A percentile compares a stretch with the other conserved stretches of the same genome.
Conservation (phyloP, 1,140 invertebrate genomes). For the Trachelipus rathkii region DNA sequence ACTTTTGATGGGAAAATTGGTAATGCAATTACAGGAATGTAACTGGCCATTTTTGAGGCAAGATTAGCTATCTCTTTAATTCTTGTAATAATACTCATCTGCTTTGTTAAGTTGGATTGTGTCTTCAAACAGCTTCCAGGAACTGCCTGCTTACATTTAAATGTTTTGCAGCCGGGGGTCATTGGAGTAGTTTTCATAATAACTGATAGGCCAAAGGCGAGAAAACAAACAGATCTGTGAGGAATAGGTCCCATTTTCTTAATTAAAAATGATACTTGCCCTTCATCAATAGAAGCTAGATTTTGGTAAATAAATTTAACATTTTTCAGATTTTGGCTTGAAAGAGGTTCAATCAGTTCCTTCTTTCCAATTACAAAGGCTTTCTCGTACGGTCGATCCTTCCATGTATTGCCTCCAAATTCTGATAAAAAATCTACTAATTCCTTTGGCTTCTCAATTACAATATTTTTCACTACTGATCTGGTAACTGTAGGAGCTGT, state of each 20-base stretch:
- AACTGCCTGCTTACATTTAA: background rate
- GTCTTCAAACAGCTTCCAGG: background rate
- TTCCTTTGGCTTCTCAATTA: background rate
- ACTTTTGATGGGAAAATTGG: background rate
- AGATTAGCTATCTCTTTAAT: background rate
- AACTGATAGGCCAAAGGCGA: background rate
- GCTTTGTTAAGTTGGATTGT: background rate
- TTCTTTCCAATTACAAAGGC: background rate
- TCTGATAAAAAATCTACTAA: background rate
- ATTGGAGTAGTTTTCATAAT: background rate
- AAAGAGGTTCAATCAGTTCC: background rate
- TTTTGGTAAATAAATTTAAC: background rate
- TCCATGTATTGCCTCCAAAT: background rate
- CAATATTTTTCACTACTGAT: no score
- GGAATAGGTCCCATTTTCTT: background rate
- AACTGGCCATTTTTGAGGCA: background rate
- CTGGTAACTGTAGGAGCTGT: no score
- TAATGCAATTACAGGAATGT: background rate
- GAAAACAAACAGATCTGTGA: background rate
- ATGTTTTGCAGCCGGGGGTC: background rate
- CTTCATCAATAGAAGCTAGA: background rate
- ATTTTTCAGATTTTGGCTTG: background rate
- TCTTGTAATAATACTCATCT: background rate
- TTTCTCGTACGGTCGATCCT: background rate
- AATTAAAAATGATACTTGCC: background rate